phyloP scores from a whole-genome alignment of 2,888 invertebrate genomes.

The Danaus chrysippus region DNA sequence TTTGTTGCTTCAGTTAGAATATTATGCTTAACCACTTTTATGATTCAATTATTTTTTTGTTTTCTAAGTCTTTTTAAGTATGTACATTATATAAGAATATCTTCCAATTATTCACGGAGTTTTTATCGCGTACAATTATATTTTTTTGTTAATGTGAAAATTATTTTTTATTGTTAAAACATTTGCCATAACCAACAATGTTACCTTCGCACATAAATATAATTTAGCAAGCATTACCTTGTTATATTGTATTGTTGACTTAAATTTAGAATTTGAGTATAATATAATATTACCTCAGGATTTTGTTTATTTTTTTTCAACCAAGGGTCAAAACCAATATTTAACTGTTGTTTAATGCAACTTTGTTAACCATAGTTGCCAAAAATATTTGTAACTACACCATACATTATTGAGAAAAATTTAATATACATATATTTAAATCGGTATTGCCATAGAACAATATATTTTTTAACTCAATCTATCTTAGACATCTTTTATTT shows the following conservation, averaged over 20 bases:
- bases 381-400: too few species aligned
- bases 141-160: too few species aligned
- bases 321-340: not conserved
- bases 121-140: too few species aligned
- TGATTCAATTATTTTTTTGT: not conserved
- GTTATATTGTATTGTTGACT: conserved; percentile 22
- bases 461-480: too few species aligned
- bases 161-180: conserved; percentile 5
- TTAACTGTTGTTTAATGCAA: not conserved
- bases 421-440: too few species aligned
- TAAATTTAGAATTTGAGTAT: conserved; percentile 23
- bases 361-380: too few species aligned
- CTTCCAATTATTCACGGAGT: too few species aligned
- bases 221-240: conserved; percentile 9
- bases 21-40: not conserved
- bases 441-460: too few species aligned
- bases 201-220: conserved; percentile 17
- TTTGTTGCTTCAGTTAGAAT: conserved; percentile 14
- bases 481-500: too few species aligned
- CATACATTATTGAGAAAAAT: too few species aligned
- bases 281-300: conserved; percentile 23
- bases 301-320: conserved; percentile 12
- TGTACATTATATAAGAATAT: too few species aligned
- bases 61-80: too few species aligned
- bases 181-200: conserved; percentile 20